phyloP scores from a whole-genome alignment of 2,888 invertebrate genomes.

The Perithous albicinctus region DNA sequence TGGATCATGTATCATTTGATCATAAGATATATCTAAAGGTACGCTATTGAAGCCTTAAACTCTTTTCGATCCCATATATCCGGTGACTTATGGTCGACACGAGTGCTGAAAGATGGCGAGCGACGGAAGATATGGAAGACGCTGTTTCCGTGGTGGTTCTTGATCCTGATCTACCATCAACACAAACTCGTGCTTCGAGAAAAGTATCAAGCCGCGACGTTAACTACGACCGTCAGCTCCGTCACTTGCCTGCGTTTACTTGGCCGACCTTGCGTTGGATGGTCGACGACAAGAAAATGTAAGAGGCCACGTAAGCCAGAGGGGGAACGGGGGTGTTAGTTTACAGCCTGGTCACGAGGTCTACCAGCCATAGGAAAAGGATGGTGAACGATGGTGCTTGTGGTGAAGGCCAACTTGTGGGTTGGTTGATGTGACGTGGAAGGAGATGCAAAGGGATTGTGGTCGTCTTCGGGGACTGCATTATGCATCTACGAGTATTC shows the following conservation, averaged over 20 bases:
- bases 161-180: slow-evolving; percentile 62
- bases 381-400: slow-evolving; percentile 46
- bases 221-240: slow-evolving; percentile 28
- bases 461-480: slow-evolving; percentile 76
- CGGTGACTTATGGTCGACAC: slow-evolving; percentile 74
- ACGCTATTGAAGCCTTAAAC: slow-evolving; percentile 66
- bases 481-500: slow-evolving; percentile 80
- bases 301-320: slow-evolving; percentile 61
- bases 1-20: no score
- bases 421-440: slow-evolving; percentile 38
- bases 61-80: slow-evolving; percentile 74
- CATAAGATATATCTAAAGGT: slow-evolving; percentile 13
- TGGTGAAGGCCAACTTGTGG: slow-evolving; percentile 24
- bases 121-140: slow-evolving; percentile 36
- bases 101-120: slow-evolving; percentile 47
- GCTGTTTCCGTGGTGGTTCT: slow-evolving; percentile 66
- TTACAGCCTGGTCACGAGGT: slow-evolving; percentile 78
- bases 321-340: slow-evolving; percentile 70
- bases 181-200: slow-evolving; percentile 37
- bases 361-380: slow-evolving; percentile 55
- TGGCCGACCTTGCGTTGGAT: slow-evolving; percentile 30
- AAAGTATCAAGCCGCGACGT: slow-evolving; percentile 9
- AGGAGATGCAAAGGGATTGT: slow-evolving; percentile 43
- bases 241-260: background rate
- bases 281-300: slow-evolving; percentile 58